A percentile compares a stretch with the other conserved stretches of the same genome.
These are phyloP conservation scores for Drosophila watanabei DNA, from an alignment of 1,140 invertebrate species.

Conservation along the genomic window DNA sequence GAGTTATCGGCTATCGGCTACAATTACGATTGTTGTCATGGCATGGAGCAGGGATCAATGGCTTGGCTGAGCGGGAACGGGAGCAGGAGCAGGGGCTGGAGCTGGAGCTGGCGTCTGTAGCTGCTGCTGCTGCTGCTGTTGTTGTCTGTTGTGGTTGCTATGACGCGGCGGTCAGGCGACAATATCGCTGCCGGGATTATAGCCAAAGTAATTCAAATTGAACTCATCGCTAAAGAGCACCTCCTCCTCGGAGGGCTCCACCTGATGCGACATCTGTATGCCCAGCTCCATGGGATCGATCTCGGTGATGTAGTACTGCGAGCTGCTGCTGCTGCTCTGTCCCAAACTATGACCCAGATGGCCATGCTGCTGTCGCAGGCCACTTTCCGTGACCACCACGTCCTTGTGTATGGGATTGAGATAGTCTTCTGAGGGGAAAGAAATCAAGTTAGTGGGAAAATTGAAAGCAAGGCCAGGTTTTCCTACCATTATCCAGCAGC, in stretches of 20 bases:
- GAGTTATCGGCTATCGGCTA: conserved; percentile 54
- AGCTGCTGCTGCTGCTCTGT: conserved; percentile 31
- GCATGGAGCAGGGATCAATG: conserved; percentile 39
- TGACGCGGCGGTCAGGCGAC: conserved; percentile 77
- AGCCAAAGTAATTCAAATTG: conserved; percentile 85
- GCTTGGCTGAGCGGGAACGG: conserved; percentile 49
- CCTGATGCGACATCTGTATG: conserved; percentile 80
- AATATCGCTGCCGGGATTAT: conserved; percentile 81
- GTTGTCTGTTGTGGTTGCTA: conserved; percentile 9
- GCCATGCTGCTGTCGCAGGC: conserved; percentile 67
- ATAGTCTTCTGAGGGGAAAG: conserved; percentile 77
- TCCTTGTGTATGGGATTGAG: conserved; percentile 86
- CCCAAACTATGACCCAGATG: conserved; percentile 6
- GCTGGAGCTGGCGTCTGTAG: conserved; percentile 23
- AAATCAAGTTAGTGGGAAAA: neutral
- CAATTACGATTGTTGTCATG: conserved; percentile 58
- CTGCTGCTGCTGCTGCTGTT: conserved; percentile 21
- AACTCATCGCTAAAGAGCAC: conserved; percentile 85
- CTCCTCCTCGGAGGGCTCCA: conserved; percentile 78
- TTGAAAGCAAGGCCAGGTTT: neutral
- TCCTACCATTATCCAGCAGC: conserved; percentile 79
- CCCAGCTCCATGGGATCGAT: conserved; percentile 85
- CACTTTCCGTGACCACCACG: conserved; percentile 85
- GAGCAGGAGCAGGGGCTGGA: conserved; percentile 15
- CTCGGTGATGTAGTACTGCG: conserved; percentile 83